Conservation (phyloP, 2,113 vertebrate species). For the Microtus ochrogaster region DNA sequence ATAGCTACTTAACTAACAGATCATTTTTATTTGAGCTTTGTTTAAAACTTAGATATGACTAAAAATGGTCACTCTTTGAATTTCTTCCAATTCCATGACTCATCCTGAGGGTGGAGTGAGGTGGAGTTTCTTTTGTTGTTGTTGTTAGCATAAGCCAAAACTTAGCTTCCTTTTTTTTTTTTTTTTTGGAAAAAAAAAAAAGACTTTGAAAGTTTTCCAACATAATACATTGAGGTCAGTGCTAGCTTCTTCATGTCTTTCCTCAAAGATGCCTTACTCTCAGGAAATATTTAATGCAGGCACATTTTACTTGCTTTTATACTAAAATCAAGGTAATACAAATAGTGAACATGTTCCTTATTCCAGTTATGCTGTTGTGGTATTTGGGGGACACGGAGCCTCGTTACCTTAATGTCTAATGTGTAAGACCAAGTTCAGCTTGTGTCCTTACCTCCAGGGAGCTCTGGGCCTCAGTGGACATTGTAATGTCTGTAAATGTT, state of each 20-base stretch:
- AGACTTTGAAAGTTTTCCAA: constrained; percentile 71
- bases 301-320: constrained; percentile 12
- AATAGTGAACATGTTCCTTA: constrained; percentile 32
- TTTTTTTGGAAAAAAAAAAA: not conserved
- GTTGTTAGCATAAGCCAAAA: constrained; percentile 67
- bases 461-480: not conserved
- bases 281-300: constrained; percentile 11
- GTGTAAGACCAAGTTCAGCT: constrained; percentile 26
- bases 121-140: constrained; percentile 76
- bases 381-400: not conserved
- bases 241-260: constrained; percentile 30
- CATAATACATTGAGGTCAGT: constrained; percentile 42
- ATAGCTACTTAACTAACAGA: constrained; percentile 24
- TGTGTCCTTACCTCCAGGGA: not conserved
- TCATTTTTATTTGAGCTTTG: constrained; percentile 53
- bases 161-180: constrained; percentile 67
- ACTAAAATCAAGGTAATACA: constrained; percentile 23
- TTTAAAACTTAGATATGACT: constrained; percentile 60
- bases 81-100: constrained; percentile 74
- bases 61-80: constrained; percentile 65
- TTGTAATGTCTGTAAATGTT: not conserved
- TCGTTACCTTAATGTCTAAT: not conserved
- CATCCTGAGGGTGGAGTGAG: constrained; percentile 64
- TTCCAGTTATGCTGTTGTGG: not conserved
- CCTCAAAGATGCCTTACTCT: not conserved